Percentiles rank a stretch among this genome's conserved stretches.
Evolutionary conservation across 2,113 vertebrate species (phyloP).

Genomic region (Hymenochirus boettgeri): DNA sequence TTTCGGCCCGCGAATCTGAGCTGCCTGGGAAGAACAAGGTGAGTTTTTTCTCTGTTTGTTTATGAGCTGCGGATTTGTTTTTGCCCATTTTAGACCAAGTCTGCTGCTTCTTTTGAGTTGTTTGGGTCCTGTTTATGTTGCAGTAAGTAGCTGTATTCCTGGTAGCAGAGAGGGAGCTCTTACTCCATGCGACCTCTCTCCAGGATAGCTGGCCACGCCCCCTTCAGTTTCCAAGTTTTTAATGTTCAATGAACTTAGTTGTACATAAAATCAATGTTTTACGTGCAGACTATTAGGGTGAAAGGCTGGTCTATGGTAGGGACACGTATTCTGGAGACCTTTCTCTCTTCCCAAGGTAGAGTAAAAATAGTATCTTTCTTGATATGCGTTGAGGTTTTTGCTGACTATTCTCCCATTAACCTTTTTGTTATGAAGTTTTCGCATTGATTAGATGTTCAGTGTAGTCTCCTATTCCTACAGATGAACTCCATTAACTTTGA

Average conservation of each 20-base stretch:
- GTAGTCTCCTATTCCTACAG: slow-evolving; percentile 36
- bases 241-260: background rate
- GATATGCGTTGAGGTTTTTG: slow-evolving; percentile 9
- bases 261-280: background rate
- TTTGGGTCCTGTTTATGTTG: too few species aligned
- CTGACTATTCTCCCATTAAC: slow-evolving; percentile 39
- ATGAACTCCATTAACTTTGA: slow-evolving; percentile 40
- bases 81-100: too few species aligned
- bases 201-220: too few species aligned
- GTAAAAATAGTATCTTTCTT: slow-evolving; percentile 31
- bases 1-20: too few species aligned
- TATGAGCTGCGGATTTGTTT: too few species aligned
- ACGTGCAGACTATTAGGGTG: background rate
- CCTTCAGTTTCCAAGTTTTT: background rate
- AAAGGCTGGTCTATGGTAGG: background rate
- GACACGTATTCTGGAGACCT: background rate
- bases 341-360: background rate
- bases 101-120: too few species aligned
- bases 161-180: too few species aligned
- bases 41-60: too few species aligned
- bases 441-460: slow-evolving; percentile 32
- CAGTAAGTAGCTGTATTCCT: too few species aligned
- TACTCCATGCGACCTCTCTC: too few species aligned
- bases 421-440: slow-evolving; percentile 37
- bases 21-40: too few species aligned